Evolutionary conservation across 1,140 invertebrate genomes (phyloP).

Genomic region (Zaprionus camerounensis): DNA sequence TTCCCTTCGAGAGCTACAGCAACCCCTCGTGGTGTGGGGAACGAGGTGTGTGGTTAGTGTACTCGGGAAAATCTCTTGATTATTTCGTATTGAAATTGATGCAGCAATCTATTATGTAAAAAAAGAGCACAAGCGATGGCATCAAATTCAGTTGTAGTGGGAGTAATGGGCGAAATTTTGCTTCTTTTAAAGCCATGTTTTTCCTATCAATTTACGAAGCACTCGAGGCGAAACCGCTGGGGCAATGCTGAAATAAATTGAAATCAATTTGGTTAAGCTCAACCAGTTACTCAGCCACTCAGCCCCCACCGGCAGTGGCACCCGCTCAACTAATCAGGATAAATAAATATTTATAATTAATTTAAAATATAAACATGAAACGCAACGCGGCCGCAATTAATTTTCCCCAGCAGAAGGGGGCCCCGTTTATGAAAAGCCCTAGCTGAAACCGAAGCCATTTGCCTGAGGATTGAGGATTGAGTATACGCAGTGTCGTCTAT

Average conservation of each 20-base stretch:
- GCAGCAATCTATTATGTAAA: constrained; percentile 74
- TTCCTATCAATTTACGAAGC: constrained; percentile 60
- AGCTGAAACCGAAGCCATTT: not conserved
- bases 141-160: constrained; percentile 51
- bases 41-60: constrained; percentile 27
- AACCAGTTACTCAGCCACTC: constrained; percentile 16
- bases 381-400: constrained; percentile 68
- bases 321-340: constrained; percentile 72
- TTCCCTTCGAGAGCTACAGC: no score
- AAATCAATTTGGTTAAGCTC: constrained; percentile 78
- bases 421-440: not conserved
- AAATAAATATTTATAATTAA: constrained; percentile 84
- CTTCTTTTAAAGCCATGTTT: constrained; percentile 69
- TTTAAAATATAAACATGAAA: constrained; percentile 80
- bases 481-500: constrained; percentile 23
- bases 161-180: constrained; percentile 61
- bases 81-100: constrained; percentile 79
- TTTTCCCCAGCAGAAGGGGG: constrained; percentile 49
- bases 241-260: constrained; percentile 72
- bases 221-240: constrained; percentile 36
- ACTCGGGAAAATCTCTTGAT: constrained; percentile 60
- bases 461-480: constrained; percentile 6
- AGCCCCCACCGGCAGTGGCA: constrained; percentile 3
- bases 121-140: constrained; percentile 19
- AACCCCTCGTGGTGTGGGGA: not conserved